These are phyloP conservation scores for Yponomeuta plumbellus DNA, from an alignment of 2,888 invertebrate genomes.

Conservation along the genomic window DNA sequence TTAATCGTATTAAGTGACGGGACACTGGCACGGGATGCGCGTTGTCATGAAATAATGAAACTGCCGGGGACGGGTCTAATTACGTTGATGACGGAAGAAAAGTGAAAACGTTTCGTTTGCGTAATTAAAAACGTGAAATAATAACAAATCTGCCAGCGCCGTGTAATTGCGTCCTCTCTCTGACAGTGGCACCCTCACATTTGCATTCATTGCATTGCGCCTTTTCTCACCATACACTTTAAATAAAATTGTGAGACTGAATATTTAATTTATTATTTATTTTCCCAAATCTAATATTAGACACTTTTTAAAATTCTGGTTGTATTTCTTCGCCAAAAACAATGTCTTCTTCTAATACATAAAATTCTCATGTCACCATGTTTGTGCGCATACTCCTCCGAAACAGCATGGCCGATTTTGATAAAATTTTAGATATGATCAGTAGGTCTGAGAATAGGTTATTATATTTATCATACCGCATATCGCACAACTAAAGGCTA, in stretches of 20 bases:
- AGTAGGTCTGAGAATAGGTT: too few relatives aligned
- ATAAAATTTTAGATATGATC: too few relatives aligned
- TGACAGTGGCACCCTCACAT: not conserved
- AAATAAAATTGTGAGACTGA: not conserved
- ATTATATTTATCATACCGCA: too few relatives aligned
- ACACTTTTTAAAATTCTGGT: too few relatives aligned
- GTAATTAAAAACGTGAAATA: conserved; percentile 15
- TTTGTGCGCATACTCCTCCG: too few relatives aligned
- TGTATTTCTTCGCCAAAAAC: too few relatives aligned
- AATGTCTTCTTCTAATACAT: too few relatives aligned
- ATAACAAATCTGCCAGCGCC: conserved; percentile 14
- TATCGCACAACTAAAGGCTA: too few relatives aligned
- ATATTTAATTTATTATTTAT: not conserved
- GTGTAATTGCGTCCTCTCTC: conserved; percentile 9
- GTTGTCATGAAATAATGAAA: conserved; percentile 57
- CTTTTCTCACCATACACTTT: not conserved
- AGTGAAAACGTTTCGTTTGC: conserved; percentile 17
- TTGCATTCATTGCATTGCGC: not conserved
- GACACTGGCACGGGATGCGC: conserved; percentile 40
- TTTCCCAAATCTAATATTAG: not conserved
- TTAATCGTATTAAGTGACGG: conserved; percentile 58
- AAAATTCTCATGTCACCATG: too few relatives aligned
- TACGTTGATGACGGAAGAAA: conserved; percentile 28
- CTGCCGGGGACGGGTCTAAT: conserved; percentile 48
- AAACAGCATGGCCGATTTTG: too few relatives aligned